Conservation (phyloP, 2,797 vertebrate species). For the Anniella stebbinsi region DNA sequence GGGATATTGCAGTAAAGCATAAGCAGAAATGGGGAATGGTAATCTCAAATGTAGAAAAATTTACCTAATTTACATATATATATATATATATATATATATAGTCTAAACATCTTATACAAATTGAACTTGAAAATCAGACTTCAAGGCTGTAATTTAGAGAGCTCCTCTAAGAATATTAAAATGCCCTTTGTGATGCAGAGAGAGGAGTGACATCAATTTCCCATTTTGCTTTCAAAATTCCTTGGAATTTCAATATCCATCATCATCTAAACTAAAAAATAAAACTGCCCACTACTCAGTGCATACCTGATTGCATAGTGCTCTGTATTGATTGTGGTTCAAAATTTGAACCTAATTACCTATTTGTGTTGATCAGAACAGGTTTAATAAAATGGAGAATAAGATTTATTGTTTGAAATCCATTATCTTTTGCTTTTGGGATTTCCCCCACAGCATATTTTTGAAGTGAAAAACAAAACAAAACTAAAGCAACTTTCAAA, state of each 20-base stretch:
- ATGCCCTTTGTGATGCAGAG: background rate
- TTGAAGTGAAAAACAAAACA: background rate
- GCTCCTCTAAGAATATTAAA: background rate
- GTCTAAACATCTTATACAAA: no score
- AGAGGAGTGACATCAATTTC: background rate
- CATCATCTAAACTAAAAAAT: no score
- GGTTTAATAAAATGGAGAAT: background rate
- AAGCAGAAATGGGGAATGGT: background rate
- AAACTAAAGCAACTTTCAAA: background rate
- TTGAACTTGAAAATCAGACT: background rate
- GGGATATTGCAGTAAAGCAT: background rate
- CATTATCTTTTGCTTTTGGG: background rate
- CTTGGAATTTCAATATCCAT: background rate
- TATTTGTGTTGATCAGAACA: background rate
- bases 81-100: no score
- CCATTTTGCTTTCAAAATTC: background rate
- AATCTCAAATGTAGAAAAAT: background rate
- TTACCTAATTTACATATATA: background rate
- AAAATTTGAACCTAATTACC: background rate
- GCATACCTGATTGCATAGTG: background rate
- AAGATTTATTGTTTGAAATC: background rate
- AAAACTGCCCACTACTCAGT: background rate
- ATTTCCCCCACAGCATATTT: background rate
- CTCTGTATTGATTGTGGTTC: background rate
- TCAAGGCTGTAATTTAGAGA: background rate